These are phyloP conservation scores for Clarias batrachus DNA, from an alignment of 2,113 vertebrate species.

Conservation along the genomic window DNA sequence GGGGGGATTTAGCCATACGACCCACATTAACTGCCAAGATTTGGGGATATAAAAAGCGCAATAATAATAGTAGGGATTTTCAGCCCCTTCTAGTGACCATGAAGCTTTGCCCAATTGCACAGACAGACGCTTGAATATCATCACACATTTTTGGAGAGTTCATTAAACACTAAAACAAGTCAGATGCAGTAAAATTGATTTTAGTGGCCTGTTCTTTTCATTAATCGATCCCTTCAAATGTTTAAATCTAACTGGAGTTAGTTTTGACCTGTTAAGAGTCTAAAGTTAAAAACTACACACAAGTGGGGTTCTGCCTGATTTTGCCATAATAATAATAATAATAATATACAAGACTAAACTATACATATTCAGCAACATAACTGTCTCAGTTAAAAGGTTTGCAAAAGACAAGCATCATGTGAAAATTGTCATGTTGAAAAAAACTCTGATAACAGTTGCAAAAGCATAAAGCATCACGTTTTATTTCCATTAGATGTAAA, in stretches of 20 bases:
- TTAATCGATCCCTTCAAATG: neutral
- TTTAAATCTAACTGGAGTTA: neutral
- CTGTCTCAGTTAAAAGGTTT: neutral
- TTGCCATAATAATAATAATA: neutral
- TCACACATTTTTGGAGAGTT: neutral
- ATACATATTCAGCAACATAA: neutral
- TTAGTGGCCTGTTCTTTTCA: neutral
- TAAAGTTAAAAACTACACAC: neutral
- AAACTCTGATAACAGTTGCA: neutral
- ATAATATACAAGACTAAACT: neutral
- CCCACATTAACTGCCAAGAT: too few relatives aligned
- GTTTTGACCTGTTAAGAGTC: neutral
- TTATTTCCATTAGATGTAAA: neutral
- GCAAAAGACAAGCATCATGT: neutral
- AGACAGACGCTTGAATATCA: neutral
- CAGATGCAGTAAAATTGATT: neutral
- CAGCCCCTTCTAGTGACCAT: too few relatives aligned
- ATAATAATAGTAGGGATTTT: too few relatives aligned
- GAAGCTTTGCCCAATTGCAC: neutral
- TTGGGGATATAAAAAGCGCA: too few relatives aligned
- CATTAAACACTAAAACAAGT: neutral
- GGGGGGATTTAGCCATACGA: too few relatives aligned
- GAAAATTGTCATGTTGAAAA: neutral
- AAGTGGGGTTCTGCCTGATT: neutral
- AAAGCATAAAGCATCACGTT: neutral